phyloP scores from a whole-genome alignment of 2,113 vertebrate genomes.

The Rhinolophus sinicus region DNA sequence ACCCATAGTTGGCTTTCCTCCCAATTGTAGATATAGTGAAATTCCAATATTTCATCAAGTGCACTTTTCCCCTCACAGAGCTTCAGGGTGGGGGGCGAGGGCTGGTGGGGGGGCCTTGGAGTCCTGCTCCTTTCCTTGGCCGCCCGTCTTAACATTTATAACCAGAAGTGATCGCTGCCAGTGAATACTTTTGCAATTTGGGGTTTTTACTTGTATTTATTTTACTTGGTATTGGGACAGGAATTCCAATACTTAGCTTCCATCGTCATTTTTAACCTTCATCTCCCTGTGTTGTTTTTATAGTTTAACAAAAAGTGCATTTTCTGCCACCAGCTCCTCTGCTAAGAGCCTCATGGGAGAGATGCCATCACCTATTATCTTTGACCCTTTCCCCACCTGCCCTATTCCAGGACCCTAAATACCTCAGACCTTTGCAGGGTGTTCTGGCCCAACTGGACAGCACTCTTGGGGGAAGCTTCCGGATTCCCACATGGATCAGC shows the following conservation, averaged over 20 bases:
- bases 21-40: not conserved
- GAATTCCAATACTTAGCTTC: not conserved
- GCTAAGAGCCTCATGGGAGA: not conserved
- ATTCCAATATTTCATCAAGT: too few relatives aligned
- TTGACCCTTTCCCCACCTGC: not conserved
- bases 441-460: not conserved
- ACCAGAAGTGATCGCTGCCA: not conserved
- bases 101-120: too few relatives aligned
- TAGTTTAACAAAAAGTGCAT: not conserved
- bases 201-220: not conserved
- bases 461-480: not conserved
- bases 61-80: not conserved
- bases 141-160: accelerated
- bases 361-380: not conserved
- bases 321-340: not conserved
- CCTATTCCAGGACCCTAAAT: not conserved
- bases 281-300: not conserved
- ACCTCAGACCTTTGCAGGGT: not conserved
- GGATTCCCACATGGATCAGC: not conserved
- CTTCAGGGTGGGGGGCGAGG: not conserved
- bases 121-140: not conserved
- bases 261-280: not conserved
- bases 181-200: not conserved
- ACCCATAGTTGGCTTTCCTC: not conserved
- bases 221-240: not conserved